Evolutionary conservation across 2,888 invertebrate species (phyloP), one percentile per base, ranked within the genome.

Genomic region (Tridacna gigas): DNA sequence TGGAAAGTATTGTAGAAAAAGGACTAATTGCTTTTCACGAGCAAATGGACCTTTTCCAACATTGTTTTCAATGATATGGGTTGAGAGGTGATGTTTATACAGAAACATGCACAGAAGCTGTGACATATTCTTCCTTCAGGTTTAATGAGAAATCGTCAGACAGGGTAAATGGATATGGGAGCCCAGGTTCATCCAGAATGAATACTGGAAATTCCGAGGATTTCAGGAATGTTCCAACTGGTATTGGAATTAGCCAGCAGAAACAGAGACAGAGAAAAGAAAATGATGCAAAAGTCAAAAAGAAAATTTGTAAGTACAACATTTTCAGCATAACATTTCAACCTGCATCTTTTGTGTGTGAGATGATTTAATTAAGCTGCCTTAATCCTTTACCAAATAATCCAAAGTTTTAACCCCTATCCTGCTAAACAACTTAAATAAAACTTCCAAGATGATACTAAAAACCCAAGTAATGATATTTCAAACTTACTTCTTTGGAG

Each of bases 271-370:
- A 84, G 37, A 63, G 83, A 51, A 77, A 61, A 22, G 84, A 88
- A 73, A 88, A 82, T 79, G 92, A 92, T 75, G 93, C 92, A 71
- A 88, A 90, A 78, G 90, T 91, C 22, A 93, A 93, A 80, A 84
- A 90, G 28, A 91, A 93, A 87, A 93, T 93, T 28, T 91, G 93
- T 93, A 88, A 92, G 92, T 89, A 56, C 11, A 37, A 7, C 7
- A 37, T 37, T 37, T 37, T 37, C 37, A 37, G 37, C 37, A 37
- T n/a, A n/a, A 7, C 7, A 37, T 4, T 37, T 37, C 37, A 37
- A 37, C 2, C 37, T 37, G 7, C 37, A 37, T 37, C 7, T 4
- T 37, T 37, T 37, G 37, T 37, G 37, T 37, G 7, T 37, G 2
- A 37, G 37, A 37, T 37, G 7, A 37, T 37, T 37, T 7, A 37